Evolutionary conservation across 2,888 invertebrate species (phyloP).

Genomic region (Pammene fasciana): DNA sequence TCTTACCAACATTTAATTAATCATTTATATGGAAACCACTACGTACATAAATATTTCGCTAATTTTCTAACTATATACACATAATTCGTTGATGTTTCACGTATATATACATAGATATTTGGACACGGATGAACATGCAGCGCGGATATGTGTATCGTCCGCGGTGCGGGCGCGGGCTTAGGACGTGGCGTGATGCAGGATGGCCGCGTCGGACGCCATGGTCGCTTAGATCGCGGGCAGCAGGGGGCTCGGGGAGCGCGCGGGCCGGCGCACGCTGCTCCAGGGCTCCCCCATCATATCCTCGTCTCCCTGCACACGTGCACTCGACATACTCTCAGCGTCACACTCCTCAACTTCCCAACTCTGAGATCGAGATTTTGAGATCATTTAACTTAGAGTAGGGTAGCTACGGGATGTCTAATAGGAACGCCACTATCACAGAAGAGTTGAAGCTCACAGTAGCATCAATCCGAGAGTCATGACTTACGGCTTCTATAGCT

Average conservation of each 20-base stretch:
- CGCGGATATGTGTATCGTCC: constrained; percentile 58
- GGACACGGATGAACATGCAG: constrained; percentile 51
- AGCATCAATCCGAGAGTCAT: constrained; percentile 42
- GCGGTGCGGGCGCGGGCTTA: constrained; percentile 34
- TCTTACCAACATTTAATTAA: background rate
- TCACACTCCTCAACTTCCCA: constrained; percentile 82
- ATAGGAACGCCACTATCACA: constrained; percentile 56
- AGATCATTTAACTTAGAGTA: constrained; percentile 73
- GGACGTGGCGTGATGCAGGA: constrained; percentile 26
- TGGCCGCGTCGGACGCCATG: constrained; percentile 34
- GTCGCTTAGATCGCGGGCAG: constrained; percentile 70
- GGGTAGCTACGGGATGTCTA: constrained; percentile 58
- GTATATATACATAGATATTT: constrained; percentile 52
- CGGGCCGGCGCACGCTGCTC: constrained; percentile 74
- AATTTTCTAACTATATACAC: constrained; percentile 29
- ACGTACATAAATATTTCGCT: constrained; percentile 18
- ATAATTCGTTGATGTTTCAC: constrained; percentile 42
- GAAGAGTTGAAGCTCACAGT: constrained; percentile 49
- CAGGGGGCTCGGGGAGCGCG: constrained; percentile 77
- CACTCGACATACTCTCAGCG: constrained; percentile 83
- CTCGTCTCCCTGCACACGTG: constrained; percentile 85
- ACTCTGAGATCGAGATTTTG: constrained; percentile 81
- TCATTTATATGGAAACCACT: constrained; percentile 14
- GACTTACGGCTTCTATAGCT: background rate
- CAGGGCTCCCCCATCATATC: constrained; percentile 84